Evolutionary conservation across 2,888 invertebrate species (phyloP).

Genomic region (Eugnorisma glareosa): DNA sequence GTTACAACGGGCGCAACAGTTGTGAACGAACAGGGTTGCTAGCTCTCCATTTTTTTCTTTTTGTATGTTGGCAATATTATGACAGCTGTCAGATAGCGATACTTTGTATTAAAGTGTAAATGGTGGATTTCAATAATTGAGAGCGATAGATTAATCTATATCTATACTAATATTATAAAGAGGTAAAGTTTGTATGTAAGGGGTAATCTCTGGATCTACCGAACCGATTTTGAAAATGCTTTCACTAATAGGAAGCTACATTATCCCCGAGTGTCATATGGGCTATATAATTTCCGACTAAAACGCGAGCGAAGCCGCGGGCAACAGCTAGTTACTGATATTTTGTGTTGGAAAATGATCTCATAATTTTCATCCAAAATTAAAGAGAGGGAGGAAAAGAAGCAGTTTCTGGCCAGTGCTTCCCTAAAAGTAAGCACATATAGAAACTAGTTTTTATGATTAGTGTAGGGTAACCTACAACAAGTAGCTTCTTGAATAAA

Average conservation of each 20-base stretch:
- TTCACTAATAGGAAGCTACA: too few species aligned
- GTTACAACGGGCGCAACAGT: conserved; percentile 33
- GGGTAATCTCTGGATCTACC: too few species aligned
- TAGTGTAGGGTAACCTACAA: neutral
- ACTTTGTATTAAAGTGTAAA: neutral
- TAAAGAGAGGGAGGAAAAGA: neutral
- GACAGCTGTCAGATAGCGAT: neutral
- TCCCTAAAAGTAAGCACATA: neutral
- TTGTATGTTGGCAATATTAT: neutral
- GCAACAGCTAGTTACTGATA: too few species aligned
- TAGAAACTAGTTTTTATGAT: too few species aligned
- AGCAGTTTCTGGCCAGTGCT: neutral
- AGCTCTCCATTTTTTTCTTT: neutral
- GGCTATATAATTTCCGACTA: too few species aligned
- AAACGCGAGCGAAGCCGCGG: too few species aligned
- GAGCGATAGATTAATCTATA: too few species aligned
- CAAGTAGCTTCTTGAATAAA: neutral
- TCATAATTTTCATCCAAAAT: neutral
- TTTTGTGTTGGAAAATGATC: neutral
- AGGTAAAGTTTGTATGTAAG: too few species aligned
- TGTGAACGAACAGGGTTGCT: conserved; percentile 20
- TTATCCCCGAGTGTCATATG: too few species aligned
- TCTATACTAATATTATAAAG: too few species aligned
- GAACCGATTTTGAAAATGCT: too few species aligned
- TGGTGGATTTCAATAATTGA: neutral